Percentiles rank a stretch among this genome's conserved stretches.
These are phyloP conservation scores for Chouioia cunea DNA, from an alignment of 2,888 invertebrate species.

Conservation along the genomic window DNA sequence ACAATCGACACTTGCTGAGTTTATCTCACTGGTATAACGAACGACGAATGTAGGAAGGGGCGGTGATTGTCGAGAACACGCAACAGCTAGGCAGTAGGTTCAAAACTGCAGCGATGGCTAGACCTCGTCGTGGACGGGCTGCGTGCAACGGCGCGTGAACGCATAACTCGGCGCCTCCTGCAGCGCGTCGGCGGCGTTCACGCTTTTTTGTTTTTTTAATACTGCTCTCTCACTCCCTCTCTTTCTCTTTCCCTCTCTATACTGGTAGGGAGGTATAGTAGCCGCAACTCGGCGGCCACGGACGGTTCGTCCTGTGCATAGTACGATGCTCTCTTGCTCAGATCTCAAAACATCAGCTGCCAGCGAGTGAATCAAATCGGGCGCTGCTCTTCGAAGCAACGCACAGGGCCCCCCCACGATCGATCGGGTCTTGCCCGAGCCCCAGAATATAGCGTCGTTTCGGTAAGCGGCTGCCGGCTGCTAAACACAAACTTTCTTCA, in stretches of 20 bases:
- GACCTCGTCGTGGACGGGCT: slow-evolving; percentile 16
- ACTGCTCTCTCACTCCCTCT: slow-evolving; percentile 2
- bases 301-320: not conserved
- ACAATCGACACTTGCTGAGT: slow-evolving; percentile 9
- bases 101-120: not conserved
- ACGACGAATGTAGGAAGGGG: not conserved
- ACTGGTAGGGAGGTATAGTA: not conserved
- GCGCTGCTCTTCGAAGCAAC: not conserved
- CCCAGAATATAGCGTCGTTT: too few relatives aligned
- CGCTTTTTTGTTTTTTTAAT: not conserved
- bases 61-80: not conserved
- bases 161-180: slow-evolving; percentile 29
- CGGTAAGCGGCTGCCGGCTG: not conserved
- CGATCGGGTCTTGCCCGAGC: slow-evolving; percentile 8
- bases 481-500: not conserved
- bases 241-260: not conserved
- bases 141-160: slow-evolving; percentile 21
- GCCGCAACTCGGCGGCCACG: not conserved
- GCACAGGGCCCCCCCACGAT: not conserved
- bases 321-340: not conserved
- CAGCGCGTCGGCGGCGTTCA: not conserved
- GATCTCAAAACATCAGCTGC: not conserved
- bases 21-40: not conserved
- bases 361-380: not conserved
- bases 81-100: too few relatives aligned